A percentile compares a stretch with the other conserved stretches of the same genome.
These are phyloP conservation scores for Eumeta japonica DNA, from an alignment of 1,140 invertebrate genomes.

Conservation along the genomic window DNA sequence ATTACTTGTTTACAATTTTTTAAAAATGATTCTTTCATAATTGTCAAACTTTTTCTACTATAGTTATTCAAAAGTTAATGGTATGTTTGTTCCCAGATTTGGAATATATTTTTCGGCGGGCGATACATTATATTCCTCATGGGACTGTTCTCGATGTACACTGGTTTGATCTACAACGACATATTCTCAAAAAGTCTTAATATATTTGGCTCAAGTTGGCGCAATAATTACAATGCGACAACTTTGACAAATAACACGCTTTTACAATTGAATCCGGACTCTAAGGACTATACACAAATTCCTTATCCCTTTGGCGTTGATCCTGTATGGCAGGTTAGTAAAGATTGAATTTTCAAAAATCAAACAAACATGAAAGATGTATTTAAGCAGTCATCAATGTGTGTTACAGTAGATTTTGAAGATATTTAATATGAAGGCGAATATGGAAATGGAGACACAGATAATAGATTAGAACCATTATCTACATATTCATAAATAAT, in stretches of 20 bases:
- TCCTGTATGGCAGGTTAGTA: conserved; percentile 86
- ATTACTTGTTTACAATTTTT: too few species aligned
- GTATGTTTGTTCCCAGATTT: conserved; percentile 69
- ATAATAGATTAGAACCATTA: too few species aligned
- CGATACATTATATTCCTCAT: conserved; percentile 98
- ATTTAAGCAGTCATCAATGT: background rate
- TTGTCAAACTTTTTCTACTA: too few species aligned
- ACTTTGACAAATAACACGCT: conserved; percentile 56
- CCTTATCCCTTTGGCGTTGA: conserved; percentile 91
- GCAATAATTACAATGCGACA: conserved; percentile 57
- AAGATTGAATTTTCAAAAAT: too few species aligned
- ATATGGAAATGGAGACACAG: too few species aligned
- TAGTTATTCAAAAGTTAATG: too few species aligned
- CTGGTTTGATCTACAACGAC: conserved; percentile 98
- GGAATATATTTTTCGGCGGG: conserved; percentile 97
- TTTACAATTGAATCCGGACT: conserved; percentile 68
- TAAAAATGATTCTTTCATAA: too few species aligned
- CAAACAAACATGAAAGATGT: conserved; percentile 85
- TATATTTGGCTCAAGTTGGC: conserved; percentile 93
- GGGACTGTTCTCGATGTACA: conserved; percentile 98
- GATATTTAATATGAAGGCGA: background rate
- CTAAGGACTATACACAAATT: conserved; percentile 57
- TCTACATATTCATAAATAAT: too few species aligned
- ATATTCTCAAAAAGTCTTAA: conserved; percentile 96
- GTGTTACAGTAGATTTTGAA: background rate